A percentile compares a stretch with the other conserved stretches of the same genome.
phyloP scores from a whole-genome alignment of 2,113 vertebrate genomes.

The Plecotus auritus region DNA sequence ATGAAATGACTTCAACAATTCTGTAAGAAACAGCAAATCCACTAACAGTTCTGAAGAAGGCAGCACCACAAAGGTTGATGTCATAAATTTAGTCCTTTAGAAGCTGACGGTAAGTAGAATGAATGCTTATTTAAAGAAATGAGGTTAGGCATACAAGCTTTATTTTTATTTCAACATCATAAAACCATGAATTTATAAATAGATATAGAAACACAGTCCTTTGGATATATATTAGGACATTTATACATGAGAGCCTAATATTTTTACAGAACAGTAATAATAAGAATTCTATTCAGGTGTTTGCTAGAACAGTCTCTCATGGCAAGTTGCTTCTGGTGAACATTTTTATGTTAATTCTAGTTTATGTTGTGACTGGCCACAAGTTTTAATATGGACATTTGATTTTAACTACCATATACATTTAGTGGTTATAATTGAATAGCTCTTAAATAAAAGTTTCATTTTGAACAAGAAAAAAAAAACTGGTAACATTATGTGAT shows the following conservation, averaged over 20 bases:
- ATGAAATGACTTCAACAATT: background rate
- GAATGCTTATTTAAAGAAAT: constrained; percentile 22
- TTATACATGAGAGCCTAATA: constrained; percentile 1
- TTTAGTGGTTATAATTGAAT: background rate
- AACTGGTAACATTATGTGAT: background rate
- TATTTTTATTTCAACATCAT: constrained; percentile 28
- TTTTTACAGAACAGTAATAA: background rate
- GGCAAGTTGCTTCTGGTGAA: background rate
- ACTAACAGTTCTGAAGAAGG: background rate
- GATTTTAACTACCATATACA: background rate
- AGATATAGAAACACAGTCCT: background rate
- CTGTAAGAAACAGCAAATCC: background rate
- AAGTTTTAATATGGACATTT: background rate
- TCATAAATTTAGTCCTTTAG: background rate
- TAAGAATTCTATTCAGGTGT: background rate
- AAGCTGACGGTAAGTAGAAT: background rate
- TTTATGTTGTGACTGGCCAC: background rate
- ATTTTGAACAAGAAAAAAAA: background rate
- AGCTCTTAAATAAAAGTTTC: background rate
- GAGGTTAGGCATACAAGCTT: background rate
- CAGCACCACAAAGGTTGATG: background rate
- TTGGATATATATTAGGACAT: background rate
- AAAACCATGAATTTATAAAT: constrained; percentile 21
- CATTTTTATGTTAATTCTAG: background rate
- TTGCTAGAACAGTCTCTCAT: background rate